A percentile compares a stretch with the other conserved stretches of the same genome.
Evolutionary conservation across 2,888 invertebrate genomes (phyloP).

Genomic region (Poecilus cupreus): DNA sequence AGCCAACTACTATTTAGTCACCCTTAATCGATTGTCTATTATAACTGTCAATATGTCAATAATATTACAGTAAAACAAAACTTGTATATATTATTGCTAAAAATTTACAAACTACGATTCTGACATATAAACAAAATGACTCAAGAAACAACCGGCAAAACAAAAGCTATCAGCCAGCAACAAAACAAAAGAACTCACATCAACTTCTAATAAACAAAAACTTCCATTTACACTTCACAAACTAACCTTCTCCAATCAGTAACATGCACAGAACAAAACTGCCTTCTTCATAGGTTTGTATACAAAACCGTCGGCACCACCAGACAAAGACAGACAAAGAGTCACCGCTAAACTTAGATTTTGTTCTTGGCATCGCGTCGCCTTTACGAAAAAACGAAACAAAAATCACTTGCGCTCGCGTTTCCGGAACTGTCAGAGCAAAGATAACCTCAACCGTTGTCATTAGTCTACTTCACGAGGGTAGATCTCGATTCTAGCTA

Average conservation of each 20-base stretch:
- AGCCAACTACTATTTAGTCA: no score
- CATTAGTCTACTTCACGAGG: background rate
- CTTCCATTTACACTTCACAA: background rate
- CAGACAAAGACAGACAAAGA: constrained; percentile 52
- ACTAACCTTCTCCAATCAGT: constrained; percentile 28
- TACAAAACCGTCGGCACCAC: background rate
- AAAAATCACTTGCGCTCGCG: constrained; percentile 10
- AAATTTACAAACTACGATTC: background rate
- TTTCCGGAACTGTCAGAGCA: constrained; percentile 51
- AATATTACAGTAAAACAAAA: no score
- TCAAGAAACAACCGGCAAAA: background rate
- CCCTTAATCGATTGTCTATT: background rate
- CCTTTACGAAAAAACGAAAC: constrained; percentile 39
- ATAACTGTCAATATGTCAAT: no score
- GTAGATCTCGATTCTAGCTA: background rate
- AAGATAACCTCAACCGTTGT: background rate
- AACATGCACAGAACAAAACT: constrained; percentile 1
- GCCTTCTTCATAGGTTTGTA: constrained; percentile 26
- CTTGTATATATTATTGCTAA: background rate
- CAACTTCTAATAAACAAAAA: background rate
- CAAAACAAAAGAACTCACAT: constrained; percentile 5
- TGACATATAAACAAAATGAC: constrained; percentile 1
- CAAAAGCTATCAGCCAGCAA: background rate
- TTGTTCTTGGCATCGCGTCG: constrained; percentile 52
- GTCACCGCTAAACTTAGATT: constrained; percentile 57